These are phyloP conservation scores for Ligdia adustata DNA, from an alignment of 2,888 invertebrate genomes.

Conservation along the genomic window DNA sequence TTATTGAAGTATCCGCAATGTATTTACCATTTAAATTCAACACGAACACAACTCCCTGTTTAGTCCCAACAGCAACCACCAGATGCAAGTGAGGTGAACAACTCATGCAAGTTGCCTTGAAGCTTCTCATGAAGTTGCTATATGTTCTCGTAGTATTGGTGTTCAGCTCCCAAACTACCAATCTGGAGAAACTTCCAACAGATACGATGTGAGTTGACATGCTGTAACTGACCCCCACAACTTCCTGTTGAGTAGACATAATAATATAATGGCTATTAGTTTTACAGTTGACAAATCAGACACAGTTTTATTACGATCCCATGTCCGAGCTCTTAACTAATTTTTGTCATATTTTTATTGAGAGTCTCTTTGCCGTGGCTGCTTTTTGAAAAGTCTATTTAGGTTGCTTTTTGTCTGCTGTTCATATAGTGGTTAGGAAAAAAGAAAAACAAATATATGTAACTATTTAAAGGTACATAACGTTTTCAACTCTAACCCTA, in stretches of 20 bases:
- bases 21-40: constrained; percentile 67
- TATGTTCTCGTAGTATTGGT: constrained; percentile 73
- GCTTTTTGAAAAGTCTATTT: too few relatives aligned
- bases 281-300: neutral
- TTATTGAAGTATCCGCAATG: too few relatives aligned
- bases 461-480: too few relatives aligned
- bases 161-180: constrained; percentile 81
- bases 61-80: constrained; percentile 72
- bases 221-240: constrained; percentile 74
- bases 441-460: too few relatives aligned
- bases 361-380: too few relatives aligned
- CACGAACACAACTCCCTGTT: constrained; percentile 73
- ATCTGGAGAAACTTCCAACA: constrained; percentile 70
- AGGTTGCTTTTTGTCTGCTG: too few relatives aligned
- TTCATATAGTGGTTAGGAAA: too few relatives aligned
- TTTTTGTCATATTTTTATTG: too few relatives aligned
- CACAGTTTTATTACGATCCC: too few relatives aligned
- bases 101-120: constrained; percentile 63
- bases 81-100: constrained; percentile 64
- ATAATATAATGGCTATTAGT: too few relatives aligned
- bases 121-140: constrained; percentile 50
- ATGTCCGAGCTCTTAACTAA: too few relatives aligned
- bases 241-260: constrained; percentile 58
- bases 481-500: too few relatives aligned
- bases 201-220: constrained; percentile 72